Percentiles rank a stretch among this genome's conserved stretches.
Conservation (phyloP, 2,797 vertebrate genomes). For the Sitta carolinensis region DNA sequence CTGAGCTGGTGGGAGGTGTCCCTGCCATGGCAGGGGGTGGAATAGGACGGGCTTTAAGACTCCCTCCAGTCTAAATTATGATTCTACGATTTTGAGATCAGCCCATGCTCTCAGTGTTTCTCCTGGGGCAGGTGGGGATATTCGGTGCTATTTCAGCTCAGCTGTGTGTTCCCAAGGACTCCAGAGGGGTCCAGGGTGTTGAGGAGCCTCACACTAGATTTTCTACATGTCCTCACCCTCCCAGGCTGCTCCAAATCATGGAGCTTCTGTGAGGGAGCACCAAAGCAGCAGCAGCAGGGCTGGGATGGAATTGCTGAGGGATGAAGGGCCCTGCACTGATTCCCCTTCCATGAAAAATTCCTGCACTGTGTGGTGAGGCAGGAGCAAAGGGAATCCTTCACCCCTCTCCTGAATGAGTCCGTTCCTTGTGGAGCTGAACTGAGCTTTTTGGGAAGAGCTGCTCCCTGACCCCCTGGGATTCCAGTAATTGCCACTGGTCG, state of each 20-base stretch:
- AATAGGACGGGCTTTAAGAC: rapidly evolving
- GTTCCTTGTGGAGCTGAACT: neutral
- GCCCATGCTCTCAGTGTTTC: neutral
- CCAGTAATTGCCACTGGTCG: neutral
- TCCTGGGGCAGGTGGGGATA: neutral
- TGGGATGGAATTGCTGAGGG: neutral
- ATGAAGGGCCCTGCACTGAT: neutral
- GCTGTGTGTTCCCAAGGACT: neutral
- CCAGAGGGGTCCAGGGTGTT: neutral
- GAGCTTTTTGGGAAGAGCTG: neutral
- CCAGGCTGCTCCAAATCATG: neutral
- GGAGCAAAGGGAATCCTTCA: neutral
- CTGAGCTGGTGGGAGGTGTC: neutral
- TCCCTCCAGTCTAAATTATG: neutral
- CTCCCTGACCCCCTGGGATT: neutral
- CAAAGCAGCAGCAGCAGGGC: neutral
- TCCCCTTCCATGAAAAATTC: neutral
- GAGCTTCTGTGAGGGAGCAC: neutral
- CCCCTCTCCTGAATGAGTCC: neutral
- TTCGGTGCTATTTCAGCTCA: neutral
- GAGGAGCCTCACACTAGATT: neutral
- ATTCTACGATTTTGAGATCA: neutral
- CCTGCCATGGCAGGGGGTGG: neutral
- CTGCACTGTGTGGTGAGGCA: neutral
- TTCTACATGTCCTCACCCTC: neutral